Evolutionary conservation across 2,113 vertebrate species (phyloP), one percentile per base, ranked within the genome.

Genomic region (Phoenicopterus ruber): DNA sequence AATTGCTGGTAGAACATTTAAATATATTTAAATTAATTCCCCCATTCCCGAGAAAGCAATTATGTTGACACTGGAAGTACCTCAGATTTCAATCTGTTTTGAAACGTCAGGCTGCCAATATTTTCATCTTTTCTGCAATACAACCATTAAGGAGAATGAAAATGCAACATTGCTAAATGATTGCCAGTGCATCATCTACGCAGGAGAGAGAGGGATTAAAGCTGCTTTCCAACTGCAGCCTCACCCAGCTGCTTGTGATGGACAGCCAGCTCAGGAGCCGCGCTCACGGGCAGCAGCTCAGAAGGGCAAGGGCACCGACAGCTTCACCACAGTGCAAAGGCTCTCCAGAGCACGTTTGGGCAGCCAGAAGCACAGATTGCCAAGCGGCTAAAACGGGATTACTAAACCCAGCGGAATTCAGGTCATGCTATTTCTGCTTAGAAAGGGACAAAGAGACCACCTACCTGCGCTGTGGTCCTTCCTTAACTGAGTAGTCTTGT

Each of bases 1-100:
- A 88, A 86, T 0, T 47, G 50, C 67, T 66, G 31, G 67, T 13
- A 62, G 88, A 78, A 86, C 52, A 73, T 86, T 66, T 71, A 84
- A 90, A 81, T 55, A 9, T 36, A 94, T 94, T 94, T 92, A 84
- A 95, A 96, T 95, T 14, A 55, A 90, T 81, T 90, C 85, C 82
- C 59, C 29, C n/a, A 9, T 36, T 88, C 69, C 63, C 1, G 1
- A 88, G 59, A 82, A 91, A 92, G 79, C 6, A 6, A 88, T 81
- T 74, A 59, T 36, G 88, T 74, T 88, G 85, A 82, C 17, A 25
- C 50, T 86, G 31, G 76, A 71, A 88, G 76, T 47, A 86, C 40
- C 63, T 9, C 38, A 61, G 62, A 50, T 87, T 91, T 95, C 73
- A 55, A 49, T 93, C 77, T 95, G 87, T 91, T 97, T 90, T 77